Percentiles rank a stretch among this genome's conserved stretches.
Conservation (phyloP, 2,113 vertebrate genomes). For the Aphyosemion australe region DNA sequence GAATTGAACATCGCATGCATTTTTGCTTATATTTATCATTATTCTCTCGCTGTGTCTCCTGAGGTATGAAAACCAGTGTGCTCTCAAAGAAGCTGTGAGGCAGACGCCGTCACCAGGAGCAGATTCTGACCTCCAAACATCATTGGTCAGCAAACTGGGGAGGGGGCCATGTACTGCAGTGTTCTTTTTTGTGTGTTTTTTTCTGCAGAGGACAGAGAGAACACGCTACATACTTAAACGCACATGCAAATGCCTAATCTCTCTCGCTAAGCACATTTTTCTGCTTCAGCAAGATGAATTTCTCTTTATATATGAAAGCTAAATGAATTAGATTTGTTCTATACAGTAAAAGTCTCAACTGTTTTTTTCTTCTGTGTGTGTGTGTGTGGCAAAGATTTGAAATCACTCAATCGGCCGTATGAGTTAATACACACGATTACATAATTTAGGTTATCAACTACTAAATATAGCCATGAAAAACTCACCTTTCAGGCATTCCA, state of each 20-base stretch:
- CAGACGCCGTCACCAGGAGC: slow-evolving; percentile 31
- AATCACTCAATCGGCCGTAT: no score
- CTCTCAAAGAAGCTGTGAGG: slow-evolving; percentile 11
- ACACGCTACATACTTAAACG: slow-evolving; percentile 27
- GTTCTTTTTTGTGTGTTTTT: slow-evolving; percentile 15
- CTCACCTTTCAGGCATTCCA: slow-evolving; percentile 48
- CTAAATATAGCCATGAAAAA: slow-evolving; percentile 20
- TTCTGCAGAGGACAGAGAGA: slow-evolving; percentile 52
- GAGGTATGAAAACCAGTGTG: slow-evolving; percentile 17
- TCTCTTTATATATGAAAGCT: neutral
- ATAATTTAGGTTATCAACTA: slow-evolving; percentile 15
- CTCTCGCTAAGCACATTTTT: slow-evolving; percentile 9
- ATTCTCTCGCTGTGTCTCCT: neutral
- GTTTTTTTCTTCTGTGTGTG: no score
- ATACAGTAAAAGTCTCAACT: no score
- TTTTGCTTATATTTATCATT: neutral
- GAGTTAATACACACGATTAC: neutral
- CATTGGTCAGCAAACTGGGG: slow-evolving; percentile 68
- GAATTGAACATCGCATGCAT: slow-evolving; percentile 5
- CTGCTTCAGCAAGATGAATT: neutral
- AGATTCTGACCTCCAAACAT: slow-evolving; percentile 71
- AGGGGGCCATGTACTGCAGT: slow-evolving; percentile 64
- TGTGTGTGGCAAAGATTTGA: no score
- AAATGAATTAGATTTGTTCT: neutral
- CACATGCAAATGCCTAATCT: neutral